Conservation (phyloP, 2,797 vertebrate genomes). For the Rhynchotus rufescens region DNA sequence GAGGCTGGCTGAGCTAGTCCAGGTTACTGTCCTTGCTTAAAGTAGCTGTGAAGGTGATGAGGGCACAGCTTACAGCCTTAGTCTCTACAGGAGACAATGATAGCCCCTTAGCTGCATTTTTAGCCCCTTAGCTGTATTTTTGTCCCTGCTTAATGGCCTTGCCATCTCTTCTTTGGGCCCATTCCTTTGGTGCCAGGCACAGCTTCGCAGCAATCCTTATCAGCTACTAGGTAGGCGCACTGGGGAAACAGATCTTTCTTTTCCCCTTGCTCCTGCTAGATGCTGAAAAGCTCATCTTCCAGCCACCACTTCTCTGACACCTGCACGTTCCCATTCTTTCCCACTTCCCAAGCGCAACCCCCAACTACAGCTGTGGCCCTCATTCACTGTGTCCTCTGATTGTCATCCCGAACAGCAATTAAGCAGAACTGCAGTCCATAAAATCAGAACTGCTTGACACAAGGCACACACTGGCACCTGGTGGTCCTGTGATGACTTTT, state of each 20-base stretch:
- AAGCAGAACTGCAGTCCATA: accelerated
- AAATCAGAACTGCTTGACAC: neutral
- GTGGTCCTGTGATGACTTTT: neutral
- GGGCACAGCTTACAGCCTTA: neutral
- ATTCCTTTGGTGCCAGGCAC: accelerated
- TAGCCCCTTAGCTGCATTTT: neutral
- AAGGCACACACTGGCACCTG: neutral
- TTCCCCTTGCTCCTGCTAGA: neutral
- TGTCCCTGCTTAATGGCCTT: neutral
- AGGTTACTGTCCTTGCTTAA: neutral
- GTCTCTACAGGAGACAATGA: neutral
- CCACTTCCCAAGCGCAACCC: neutral
- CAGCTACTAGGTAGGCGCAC: neutral
- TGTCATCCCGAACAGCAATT: neutral
- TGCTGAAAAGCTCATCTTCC: neutral
- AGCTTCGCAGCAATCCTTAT: accelerated
- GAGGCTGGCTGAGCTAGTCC: neutral
- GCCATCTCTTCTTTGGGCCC: neutral
- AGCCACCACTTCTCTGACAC: neutral
- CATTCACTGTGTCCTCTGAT: neutral
- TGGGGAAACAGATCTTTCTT: neutral
- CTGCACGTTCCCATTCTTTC: neutral
- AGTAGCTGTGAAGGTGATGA: neutral
- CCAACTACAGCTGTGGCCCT: neutral
- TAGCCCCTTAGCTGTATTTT: neutral